These are phyloP conservation scores for Lochmaea capreae DNA, from an alignment of 2,888 invertebrate genomes.

Conservation along the genomic window DNA sequence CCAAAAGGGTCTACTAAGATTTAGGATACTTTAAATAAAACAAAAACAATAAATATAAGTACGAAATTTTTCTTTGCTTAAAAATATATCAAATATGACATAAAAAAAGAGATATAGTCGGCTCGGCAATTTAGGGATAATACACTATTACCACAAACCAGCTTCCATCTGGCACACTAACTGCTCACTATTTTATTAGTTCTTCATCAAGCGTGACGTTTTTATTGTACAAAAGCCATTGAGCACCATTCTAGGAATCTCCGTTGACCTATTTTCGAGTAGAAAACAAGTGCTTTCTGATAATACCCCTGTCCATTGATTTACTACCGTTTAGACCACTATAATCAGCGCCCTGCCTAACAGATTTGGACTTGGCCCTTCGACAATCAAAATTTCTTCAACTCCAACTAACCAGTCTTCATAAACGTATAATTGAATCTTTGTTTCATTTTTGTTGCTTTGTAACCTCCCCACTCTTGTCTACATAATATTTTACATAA, in stretches of 20 bases:
- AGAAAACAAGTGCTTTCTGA: conserved; percentile 39
- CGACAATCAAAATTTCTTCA: background rate
- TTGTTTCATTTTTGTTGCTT: too few species aligned
- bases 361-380: conserved; percentile 3
- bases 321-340: conserved; percentile 39
- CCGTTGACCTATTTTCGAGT: conserved; percentile 38
- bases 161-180: conserved; percentile 25
- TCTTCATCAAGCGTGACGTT: conserved; percentile 38
- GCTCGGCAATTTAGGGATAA: background rate
- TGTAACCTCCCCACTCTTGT: too few species aligned
- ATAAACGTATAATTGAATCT: too few species aligned
- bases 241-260: conserved; percentile 31
- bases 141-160: conserved; percentile 4
- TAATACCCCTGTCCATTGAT: conserved; percentile 41
- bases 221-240: conserved; percentile 37
- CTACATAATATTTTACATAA: too few species aligned
- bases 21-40: conserved; percentile 29
- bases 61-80: background rate
- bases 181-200: conserved; percentile 29
- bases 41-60: too few species aligned
- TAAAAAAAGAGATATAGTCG: background rate
- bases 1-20: conserved; percentile 32
- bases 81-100: background rate
- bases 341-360: background rate
- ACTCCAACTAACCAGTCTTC: background rate